phyloP scores from a whole-genome alignment of 2,888 invertebrate species.

The Mycalesis mineus region DNA sequence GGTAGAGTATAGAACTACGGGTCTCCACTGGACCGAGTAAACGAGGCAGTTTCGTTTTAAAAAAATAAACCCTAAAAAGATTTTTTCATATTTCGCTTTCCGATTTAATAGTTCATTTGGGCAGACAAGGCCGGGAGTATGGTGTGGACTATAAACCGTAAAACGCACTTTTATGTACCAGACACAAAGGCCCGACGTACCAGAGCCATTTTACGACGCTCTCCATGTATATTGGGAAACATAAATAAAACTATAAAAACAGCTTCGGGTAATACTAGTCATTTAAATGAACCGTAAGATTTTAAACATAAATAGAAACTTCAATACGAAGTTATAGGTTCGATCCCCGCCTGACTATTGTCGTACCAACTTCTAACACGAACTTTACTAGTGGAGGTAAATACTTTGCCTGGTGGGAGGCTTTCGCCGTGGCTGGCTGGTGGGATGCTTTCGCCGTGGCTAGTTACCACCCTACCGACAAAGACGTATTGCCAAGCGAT shows the following conservation, averaged over 20 bases:
- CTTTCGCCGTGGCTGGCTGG: no score
- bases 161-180: conserved; percentile 21
- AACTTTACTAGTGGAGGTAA: no score
- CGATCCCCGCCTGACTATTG: no score
- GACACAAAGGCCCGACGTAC: conserved; percentile 14
- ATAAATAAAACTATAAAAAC: conserved; percentile 4
- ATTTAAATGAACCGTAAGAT: background rate
- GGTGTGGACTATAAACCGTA: conserved; percentile 13
- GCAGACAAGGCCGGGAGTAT: conserved; percentile 12
- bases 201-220: conserved; percentile 18
- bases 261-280: background rate
- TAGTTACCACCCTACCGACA: no score
- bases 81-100: background rate
- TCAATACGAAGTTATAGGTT: no score
- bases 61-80: background rate
- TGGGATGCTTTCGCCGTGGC: no score
- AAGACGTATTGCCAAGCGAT: no score
- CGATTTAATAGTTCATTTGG: conserved; percentile 7
- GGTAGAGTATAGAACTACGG: no score
- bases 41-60: background rate
- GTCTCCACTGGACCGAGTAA: no score
- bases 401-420: no score
- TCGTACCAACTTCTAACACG: no score
- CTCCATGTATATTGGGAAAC: conserved; percentile 4
- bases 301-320: background rate